A percentile compares a stretch with the other conserved stretches of the same genome.
These are phyloP conservation scores for Kryptolebias ocellatus DNA, from an alignment of 2,797 vertebrate genomes.

Conservation along the genomic window DNA sequence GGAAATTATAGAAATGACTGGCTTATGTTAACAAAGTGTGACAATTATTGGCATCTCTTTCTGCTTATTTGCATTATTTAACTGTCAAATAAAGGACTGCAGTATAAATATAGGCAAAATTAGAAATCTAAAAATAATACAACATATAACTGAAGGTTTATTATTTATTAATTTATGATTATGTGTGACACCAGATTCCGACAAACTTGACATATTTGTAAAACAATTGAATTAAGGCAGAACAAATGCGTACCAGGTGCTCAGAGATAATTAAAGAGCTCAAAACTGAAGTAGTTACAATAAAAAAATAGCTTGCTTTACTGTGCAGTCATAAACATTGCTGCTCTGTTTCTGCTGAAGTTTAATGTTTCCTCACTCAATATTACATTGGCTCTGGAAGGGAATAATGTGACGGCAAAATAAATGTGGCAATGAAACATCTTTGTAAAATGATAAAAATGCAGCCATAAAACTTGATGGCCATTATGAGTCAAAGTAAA, in stretches of 20 bases:
- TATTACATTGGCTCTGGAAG: slow-evolving; percentile 53
- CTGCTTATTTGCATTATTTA: slow-evolving; percentile 65
- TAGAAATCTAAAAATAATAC: slow-evolving; percentile 18
- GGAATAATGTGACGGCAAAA: slow-evolving; percentile 66
- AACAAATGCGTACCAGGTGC: slow-evolving; percentile 39
- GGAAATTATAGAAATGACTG: slow-evolving; percentile 64
- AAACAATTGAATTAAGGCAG: slow-evolving; percentile 32
- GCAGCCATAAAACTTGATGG: slow-evolving; percentile 67
- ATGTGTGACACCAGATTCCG: slow-evolving; percentile 16
- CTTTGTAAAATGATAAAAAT: slow-evolving; percentile 73
- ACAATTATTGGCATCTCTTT: slow-evolving; percentile 67
- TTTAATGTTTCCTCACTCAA: slow-evolving; percentile 71
- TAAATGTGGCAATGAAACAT: slow-evolving; percentile 73
- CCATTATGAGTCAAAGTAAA: slow-evolving; percentile 68
- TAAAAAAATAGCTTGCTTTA: slow-evolving; percentile 51
- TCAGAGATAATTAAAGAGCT: slow-evolving; percentile 58
- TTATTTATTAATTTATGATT: slow-evolving; percentile 31
- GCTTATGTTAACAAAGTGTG: slow-evolving; percentile 71
- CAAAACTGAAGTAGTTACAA: slow-evolving; percentile 60
- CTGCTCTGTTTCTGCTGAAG: slow-evolving; percentile 49
- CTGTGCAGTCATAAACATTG: slow-evolving; percentile 60
- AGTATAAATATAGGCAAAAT: slow-evolving; percentile 33
- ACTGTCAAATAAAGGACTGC: slow-evolving; percentile 55
- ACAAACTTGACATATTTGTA: slow-evolving; percentile 15
- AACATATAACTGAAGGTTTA: slow-evolving; percentile 23